Percentiles rank a stretch among this genome's conserved stretches.
phyloP scores from a whole-genome alignment of 1,140 invertebrate genomes.

The Ceratina calcarata region DNA sequence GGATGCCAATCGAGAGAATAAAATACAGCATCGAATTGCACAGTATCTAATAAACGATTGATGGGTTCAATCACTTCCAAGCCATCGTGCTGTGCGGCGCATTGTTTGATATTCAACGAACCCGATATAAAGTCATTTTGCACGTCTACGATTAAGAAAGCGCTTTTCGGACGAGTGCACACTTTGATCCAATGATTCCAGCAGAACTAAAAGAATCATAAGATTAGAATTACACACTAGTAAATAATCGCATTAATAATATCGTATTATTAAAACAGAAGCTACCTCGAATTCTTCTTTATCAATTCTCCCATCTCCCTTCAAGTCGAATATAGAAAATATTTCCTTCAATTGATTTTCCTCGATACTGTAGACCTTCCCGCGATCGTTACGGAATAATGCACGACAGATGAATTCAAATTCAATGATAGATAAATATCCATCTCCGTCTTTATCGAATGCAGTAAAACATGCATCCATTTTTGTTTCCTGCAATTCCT shows the following conservation, averaged over 20 bases:
- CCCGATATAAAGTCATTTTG: conserved; percentile 99
- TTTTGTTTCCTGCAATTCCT: conserved; percentile 72
- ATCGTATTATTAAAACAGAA: background rate
- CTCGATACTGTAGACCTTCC: conserved; percentile 90
- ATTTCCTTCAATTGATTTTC: conserved; percentile 87
- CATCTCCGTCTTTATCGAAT: conserved; percentile 93
- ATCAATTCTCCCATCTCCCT: conserved; percentile 89
- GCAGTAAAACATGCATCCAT: conserved; percentile 94
- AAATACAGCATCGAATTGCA: conserved; percentile 95
- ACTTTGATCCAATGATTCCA: conserved; percentile 92
- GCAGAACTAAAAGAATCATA: conserved; percentile 76
- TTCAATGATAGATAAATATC: conserved; percentile 88
- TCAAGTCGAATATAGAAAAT: conserved; percentile 89
- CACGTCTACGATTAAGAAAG: conserved; percentile 97
- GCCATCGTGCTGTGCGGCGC: conserved; percentile 95
- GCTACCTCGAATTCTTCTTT: conserved; percentile 87
- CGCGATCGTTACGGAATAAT: conserved; percentile 91
- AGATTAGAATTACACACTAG: background rate
- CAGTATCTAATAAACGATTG: conserved; percentile 91
- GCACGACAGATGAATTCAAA: conserved; percentile 91
- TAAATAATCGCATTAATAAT: background rate
- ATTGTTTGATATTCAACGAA: conserved; percentile 94
- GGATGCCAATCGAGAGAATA: conserved; percentile 99
- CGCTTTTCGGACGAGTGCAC: conserved; percentile 88
- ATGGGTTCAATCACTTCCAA: conserved; percentile 94